Percentiles rank a stretch among this genome's conserved stretches.
phyloP scores from a whole-genome alignment of 2,888 invertebrate genomes.

The Cryptophagus acutangulus region DNA sequence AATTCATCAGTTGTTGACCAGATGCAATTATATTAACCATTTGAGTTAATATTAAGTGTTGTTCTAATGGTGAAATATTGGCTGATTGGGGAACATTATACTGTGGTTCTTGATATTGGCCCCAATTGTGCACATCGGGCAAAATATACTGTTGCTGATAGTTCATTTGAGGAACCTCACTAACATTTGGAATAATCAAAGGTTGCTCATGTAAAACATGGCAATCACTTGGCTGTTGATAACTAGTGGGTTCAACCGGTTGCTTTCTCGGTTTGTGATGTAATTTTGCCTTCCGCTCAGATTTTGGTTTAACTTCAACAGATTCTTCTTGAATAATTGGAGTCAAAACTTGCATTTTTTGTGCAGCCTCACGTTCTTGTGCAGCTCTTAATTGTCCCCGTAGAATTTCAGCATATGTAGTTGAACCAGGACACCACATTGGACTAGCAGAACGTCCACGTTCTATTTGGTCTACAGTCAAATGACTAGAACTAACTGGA shows the following conservation, averaged over 20 bases:
- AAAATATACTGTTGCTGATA: conserved; percentile 17
- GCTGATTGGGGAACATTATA: conserved; percentile 14
- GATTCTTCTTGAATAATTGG: conserved; percentile 6
- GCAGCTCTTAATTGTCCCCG: conserved; percentile 51
- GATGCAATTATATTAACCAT: conserved; percentile 51
- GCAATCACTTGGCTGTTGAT: background rate
- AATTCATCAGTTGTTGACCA: conserved; percentile 47
- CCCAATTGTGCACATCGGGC: conserved; percentile 28
- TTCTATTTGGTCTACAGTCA: conserved; percentile 19
- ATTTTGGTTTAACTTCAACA: conserved; percentile 5
- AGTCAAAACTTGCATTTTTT: conserved; percentile 8
- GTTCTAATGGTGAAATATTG: conserved; percentile 12
- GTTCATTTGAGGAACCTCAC: conserved; percentile 8
- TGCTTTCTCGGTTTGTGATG: conserved; percentile 11
- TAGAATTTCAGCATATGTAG: conserved; percentile 76
- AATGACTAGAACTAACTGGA: conserved; percentile 9
- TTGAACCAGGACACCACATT: conserved; percentile 68
- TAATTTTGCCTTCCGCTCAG: conserved; percentile 7
- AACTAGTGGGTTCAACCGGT: conserved; percentile 2
- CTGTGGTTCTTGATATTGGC: conserved; percentile 31
- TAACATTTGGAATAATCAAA: background rate
- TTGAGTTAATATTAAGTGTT: conserved; percentile 39
- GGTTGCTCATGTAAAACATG: background rate
- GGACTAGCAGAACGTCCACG: conserved; percentile 63
- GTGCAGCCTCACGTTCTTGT: conserved; percentile 18